Evolutionary conservation across 2,888 invertebrate genomes (phyloP), one percentile per base, ranked within the genome.

Genomic region (Leptogaster cylindrica): DNA sequence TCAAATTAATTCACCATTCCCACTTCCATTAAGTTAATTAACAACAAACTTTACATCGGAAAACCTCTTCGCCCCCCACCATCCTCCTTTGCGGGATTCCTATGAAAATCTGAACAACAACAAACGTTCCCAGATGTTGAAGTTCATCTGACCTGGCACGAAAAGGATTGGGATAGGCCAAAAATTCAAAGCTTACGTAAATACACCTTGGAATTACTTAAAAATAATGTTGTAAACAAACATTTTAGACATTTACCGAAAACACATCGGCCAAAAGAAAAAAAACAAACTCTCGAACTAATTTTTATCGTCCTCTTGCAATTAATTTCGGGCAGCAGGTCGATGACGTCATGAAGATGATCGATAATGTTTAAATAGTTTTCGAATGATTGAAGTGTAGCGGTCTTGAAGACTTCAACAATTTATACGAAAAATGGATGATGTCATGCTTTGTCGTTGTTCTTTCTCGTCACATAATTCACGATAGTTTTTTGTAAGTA

Each of bases 121-220:
- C 14, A 52, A 31, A 20, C 23, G 28, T 12, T 31, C 10, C 52
- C 52, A 52, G 52, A 52, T 52, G 52, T 52, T 20, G n/a, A 52
- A 52, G 31, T 52, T 52, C 18, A 52, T 31, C 52, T 10, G 52
- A 33, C 16, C 27, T 8, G 18, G 52, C 20, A 33, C 27, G 18
- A 52, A 16, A 18, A 20, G 10, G 28, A 31, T 52, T 52, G 52
- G 52, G 52, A 52, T 52, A 52, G 52, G 52, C 52, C 33, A 31
- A 27, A 52, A 52, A 52, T 52, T 33, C 31, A 33, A 14, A 14
- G 18, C 3, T 52, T 52, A 28, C 52, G 52, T 52, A 16, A 52
- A 52, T 33, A 52, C 31, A 52, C 33, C 14, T 52, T 18, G 31
- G 31, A 52, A 33, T 33, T 28, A 52, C 31, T 52, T 52, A 52